phyloP scores from a whole-genome alignment of 2,113 vertebrate genomes.

The Pelusios castaneus region DNA sequence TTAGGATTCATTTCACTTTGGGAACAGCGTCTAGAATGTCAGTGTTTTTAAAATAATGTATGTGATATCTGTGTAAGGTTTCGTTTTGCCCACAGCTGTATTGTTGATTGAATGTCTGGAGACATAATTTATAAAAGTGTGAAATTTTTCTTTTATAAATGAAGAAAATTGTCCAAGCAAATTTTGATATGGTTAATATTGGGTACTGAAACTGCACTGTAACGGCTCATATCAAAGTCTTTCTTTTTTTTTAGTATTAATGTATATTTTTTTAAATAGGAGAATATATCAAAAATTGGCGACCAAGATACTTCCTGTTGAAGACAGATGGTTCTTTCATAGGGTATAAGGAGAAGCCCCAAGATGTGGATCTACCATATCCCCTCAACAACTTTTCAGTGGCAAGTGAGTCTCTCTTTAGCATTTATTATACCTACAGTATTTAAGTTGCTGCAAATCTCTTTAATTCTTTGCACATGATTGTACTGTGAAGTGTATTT shows the following conservation, averaged over 20 bases:
- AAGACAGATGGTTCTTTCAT: constrained; percentile 99
- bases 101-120: constrained; percentile 42
- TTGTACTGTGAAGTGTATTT: background rate
- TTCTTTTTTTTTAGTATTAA: constrained; percentile 59
- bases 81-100: background rate
- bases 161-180: constrained; percentile 45
- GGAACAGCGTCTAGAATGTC: background rate
- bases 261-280: constrained; percentile 77
- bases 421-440: constrained; percentile 36
- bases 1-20: background rate
- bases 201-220: constrained; percentile 14
- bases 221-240: constrained; percentile 40
- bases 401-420: constrained; percentile 87
- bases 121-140: constrained; percentile 52
- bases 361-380: constrained; percentile 97
- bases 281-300: constrained; percentile 99
- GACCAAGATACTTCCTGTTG: constrained; percentile 96
- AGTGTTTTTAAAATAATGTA: background rate
- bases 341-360: constrained; percentile 98
- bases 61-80: background rate
- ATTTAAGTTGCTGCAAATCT: background rate
- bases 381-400: constrained; percentile 99
- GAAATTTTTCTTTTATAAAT: constrained; percentile 43
- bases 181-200: constrained; percentile 30
- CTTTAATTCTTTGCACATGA: background rate